Conservation (phyloP, 2,888 invertebrate genomes). For the Drosophila cognata region DNA sequence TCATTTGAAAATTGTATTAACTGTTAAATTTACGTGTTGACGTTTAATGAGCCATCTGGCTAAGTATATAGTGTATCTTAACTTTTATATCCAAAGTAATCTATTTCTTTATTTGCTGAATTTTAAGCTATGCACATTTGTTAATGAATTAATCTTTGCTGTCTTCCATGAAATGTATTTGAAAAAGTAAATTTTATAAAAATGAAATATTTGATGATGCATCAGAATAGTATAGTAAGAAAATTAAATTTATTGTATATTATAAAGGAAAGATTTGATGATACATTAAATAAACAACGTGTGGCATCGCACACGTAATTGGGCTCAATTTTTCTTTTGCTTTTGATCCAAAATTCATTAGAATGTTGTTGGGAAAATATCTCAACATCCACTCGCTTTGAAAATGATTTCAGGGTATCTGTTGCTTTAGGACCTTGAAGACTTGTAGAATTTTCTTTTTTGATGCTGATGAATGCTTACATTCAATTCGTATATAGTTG, state of each 20-base stretch:
- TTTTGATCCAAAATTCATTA: neutral
- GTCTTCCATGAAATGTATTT: neutral
- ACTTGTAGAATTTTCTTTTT: conserved; percentile 10
- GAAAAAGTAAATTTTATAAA: neutral
- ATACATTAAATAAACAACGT: neutral
- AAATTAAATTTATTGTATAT: neutral
- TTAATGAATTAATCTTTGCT: neutral
- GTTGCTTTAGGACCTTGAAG: conserved; percentile 13
- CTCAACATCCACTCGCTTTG: neutral
- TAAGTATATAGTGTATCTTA: too few species aligned
- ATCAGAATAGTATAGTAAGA: neutral
- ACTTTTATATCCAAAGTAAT: neutral
- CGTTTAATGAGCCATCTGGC: neutral
- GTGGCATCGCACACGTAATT: neutral
- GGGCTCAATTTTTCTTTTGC: neutral
- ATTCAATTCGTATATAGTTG: conserved; percentile 39
- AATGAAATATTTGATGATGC: neutral
- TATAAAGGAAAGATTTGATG: neutral
- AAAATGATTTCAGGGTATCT: conserved; percentile 17
- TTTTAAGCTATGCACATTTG: neutral
- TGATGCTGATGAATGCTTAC: conserved; percentile 28
- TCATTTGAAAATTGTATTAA: neutral
- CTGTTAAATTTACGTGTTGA: neutral
- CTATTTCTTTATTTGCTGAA: neutral
- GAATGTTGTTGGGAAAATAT: neutral